These are phyloP conservation scores for Chloropsis cyanopogon DNA, from an alignment of 2,113 vertebrate genomes.

Conservation along the genomic window DNA sequence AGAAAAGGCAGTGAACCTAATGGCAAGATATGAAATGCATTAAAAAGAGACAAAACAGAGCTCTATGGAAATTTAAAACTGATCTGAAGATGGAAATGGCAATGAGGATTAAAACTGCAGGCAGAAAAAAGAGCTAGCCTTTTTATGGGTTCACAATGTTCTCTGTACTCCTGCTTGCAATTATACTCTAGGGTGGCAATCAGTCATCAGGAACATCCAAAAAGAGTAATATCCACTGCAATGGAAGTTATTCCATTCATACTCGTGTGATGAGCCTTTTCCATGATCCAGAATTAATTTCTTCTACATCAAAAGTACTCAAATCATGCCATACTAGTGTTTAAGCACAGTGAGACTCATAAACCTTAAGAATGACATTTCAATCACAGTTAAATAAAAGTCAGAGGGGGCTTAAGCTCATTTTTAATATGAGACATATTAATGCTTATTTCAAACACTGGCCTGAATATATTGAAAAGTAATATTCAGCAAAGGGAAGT, in stretches of 20 bases:
- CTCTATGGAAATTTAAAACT: background rate
- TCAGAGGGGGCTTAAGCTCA: background rate
- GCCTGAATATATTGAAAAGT: background rate
- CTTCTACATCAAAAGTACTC: background rate
- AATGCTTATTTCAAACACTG: background rate
- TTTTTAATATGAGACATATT: background rate
- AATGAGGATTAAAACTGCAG: conserved; percentile 8
- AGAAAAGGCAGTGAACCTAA: background rate
- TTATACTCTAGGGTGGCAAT: conserved; percentile 14
- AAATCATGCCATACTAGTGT: background rate
- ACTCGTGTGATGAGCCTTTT: background rate
- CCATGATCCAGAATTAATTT: background rate
- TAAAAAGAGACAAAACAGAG: background rate
- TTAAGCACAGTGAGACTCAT: background rate
- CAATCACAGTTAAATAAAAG: background rate
- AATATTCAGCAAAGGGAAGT: background rate
- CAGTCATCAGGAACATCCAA: conserved; percentile 3
- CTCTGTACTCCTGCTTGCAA: background rate
- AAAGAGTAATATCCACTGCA: background rate
- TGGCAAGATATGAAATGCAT: background rate
- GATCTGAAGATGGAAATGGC: background rate
- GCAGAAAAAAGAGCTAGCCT: background rate
- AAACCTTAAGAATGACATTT: background rate
- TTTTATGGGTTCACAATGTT: conserved; percentile 20
- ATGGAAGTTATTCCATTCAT: background rate